Evolutionary conservation across 2,113 vertebrate genomes (phyloP).

Genomic region (Apistogramma diplotaenia): DNA sequence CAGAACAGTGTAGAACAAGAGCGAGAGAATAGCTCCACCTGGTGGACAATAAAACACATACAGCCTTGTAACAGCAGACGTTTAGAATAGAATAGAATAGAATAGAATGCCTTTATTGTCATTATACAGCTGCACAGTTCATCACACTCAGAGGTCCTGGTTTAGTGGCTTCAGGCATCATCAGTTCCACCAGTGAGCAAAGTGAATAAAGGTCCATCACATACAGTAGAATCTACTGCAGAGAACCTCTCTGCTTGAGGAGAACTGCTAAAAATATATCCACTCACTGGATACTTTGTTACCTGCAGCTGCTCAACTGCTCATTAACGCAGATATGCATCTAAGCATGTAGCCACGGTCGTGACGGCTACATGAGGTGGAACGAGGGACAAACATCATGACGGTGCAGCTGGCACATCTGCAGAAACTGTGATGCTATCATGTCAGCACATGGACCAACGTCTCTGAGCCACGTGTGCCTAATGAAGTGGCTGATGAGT

Average conservation of each 20-base stretch:
- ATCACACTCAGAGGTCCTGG: background rate
- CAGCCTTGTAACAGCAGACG: background rate
- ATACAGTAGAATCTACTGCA: background rate
- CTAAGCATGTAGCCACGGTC: background rate
- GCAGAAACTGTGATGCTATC: background rate
- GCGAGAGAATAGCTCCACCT: slow-evolving; percentile 49
- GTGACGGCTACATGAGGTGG: background rate
- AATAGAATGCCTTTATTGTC: no score
- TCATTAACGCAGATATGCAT: background rate
- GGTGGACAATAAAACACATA: background rate
- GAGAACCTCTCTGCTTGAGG: background rate
- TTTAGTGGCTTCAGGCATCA: background rate
- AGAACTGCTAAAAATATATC: background rate
- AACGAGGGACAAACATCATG: background rate
- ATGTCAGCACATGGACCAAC: no score
- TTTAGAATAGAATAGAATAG: no score
- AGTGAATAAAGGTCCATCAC: background rate
- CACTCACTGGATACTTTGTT: background rate
- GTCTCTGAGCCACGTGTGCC: background rate
- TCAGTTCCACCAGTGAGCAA: background rate
- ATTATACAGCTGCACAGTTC: no score
- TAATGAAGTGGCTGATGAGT: background rate
- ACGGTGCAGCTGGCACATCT: background rate
- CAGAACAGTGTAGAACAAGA: slow-evolving; percentile 33
- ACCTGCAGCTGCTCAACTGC: background rate